phyloP scores from a whole-genome alignment of 1,140 invertebrate species.

The Glossosoma conforme region DNA sequence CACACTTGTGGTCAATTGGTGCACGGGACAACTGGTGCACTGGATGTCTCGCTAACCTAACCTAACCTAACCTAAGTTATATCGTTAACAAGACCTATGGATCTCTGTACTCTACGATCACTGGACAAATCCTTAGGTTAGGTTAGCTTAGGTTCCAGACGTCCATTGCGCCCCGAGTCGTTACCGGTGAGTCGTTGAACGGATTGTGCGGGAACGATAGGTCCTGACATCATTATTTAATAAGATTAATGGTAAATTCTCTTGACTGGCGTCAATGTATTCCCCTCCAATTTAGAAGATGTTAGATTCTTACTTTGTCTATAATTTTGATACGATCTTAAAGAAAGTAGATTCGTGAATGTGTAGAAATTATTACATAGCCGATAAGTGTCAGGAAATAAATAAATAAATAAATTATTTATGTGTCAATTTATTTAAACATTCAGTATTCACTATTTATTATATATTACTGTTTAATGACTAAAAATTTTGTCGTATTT shows the following conservation, averaged over 20 bases:
- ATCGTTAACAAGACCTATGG: too few relatives aligned
- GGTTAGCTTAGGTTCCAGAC: too few relatives aligned
- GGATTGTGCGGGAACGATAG: too few relatives aligned
- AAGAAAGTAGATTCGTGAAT: constrained; percentile 7
- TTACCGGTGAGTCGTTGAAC: too few relatives aligned
- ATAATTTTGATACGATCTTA: constrained; percentile 1
- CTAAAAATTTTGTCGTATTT: constrained; percentile 15
- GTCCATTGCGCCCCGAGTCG: too few relatives aligned
- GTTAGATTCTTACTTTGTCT: constrained; percentile 1
- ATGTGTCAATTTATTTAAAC: constrained; percentile 20
- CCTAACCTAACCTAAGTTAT: too few relatives aligned
- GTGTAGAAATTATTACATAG: constrained; percentile 17
- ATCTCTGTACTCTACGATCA: too few relatives aligned
- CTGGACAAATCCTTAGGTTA: too few relatives aligned
- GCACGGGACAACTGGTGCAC: too few relatives aligned
- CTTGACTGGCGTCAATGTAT: not conserved
- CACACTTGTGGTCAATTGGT: too few relatives aligned
- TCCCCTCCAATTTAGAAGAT: constrained; percentile 6
- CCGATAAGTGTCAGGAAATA: constrained; percentile 5
- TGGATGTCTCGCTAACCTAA: too few relatives aligned
- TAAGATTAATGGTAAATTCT: constrained; percentile 6
- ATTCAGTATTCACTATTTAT: constrained; percentile 22
- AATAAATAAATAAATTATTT: constrained; percentile 12
- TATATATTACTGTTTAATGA: constrained; percentile 25
- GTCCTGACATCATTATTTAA: not conserved